A percentile compares a stretch with the other conserved stretches of the same genome.
phyloP scores from a whole-genome alignment of 2,797 vertebrate genomes.

The Percopsis omiscomaycus region DNA sequence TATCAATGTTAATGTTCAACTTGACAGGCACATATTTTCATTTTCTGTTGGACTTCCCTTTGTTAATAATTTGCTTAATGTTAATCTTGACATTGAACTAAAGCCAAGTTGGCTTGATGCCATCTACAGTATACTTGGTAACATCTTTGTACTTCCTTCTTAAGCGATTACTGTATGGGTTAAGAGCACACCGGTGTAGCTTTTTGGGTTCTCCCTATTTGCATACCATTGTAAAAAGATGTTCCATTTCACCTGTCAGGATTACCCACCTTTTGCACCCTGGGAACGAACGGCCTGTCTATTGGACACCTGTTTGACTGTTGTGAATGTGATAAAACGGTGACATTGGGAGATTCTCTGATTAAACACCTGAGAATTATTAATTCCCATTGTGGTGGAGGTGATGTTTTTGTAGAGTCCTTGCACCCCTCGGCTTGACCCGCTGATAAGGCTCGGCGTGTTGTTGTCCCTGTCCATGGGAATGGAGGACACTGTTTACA shows the following conservation, averaged over 20 bases:
- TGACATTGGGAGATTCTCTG: slow-evolving; percentile 18
- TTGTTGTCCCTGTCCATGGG: slow-evolving; percentile 10
- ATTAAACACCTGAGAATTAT: slow-evolving; percentile 13
- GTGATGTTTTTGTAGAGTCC: slow-evolving; percentile 43
- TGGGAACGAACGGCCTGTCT: too few species aligned
- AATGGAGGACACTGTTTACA: slow-evolving; percentile 47
- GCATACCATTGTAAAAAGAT: background rate
- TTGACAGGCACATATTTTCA: slow-evolving; percentile 39
- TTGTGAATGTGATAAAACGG: slow-evolving; percentile 7
- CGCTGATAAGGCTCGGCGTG: slow-evolving; percentile 46
- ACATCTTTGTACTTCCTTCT: background rate
- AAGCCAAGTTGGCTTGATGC: slow-evolving; percentile 30
- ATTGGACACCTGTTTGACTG: background rate
- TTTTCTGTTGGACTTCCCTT: slow-evolving; percentile 31
- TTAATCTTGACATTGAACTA: slow-evolving; percentile 50
- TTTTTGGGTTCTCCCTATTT: background rate
- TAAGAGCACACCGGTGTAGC: background rate
- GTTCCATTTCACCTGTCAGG: background rate
- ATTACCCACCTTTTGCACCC: too few species aligned
- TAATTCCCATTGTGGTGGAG: slow-evolving; percentile 20
- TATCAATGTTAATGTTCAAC: slow-evolving; percentile 78
- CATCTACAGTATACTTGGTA: slow-evolving; percentile 18
- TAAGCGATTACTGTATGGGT: background rate
- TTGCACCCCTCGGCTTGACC: slow-evolving; percentile 36
- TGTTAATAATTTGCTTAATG: slow-evolving; percentile 58